A percentile compares a stretch with the other conserved stretches of the same genome.
phyloP scores from a whole-genome alignment of 1,140 invertebrate genomes.

The Heliconius eleuchia region DNA sequence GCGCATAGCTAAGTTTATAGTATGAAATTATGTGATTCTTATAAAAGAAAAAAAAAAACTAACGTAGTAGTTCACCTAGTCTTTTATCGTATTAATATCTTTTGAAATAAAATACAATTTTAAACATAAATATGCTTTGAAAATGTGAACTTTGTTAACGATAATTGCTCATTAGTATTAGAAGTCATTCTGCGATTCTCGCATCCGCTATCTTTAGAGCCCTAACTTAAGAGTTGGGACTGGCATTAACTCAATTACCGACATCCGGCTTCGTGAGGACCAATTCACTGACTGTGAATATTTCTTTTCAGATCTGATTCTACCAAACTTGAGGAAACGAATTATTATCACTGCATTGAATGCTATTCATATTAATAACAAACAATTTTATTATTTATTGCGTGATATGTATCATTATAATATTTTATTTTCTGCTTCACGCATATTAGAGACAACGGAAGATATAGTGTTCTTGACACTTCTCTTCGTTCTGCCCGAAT shows the following conservation, averaged over 20 bases:
- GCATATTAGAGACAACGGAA: no score
- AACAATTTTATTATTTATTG: neutral
- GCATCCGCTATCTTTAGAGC: constrained; percentile 45
- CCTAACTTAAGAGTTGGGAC: constrained; percentile 46
- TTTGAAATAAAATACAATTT: neutral
- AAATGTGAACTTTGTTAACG: neutral
- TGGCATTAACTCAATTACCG: constrained; percentile 74
- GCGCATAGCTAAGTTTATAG: no score
- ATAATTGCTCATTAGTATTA: constrained; percentile 14
- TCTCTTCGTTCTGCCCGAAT: no score
- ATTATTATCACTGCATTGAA: constrained; percentile 16
- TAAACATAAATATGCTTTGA: neutral
- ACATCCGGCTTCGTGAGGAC: constrained; percentile 64
- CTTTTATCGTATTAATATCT: no score
- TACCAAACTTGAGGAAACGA: constrained; percentile 29
- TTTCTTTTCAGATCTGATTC: constrained; percentile 53
- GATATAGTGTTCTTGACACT: no score
- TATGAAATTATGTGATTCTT: no score
- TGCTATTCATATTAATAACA: constrained; percentile 5
- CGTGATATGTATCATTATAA: no score
- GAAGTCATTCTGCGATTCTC: constrained; percentile 8
- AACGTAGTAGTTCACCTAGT: no score
- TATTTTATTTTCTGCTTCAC: no score
- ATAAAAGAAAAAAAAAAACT: no score
- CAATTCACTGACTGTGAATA: constrained; percentile 62